Evolutionary conservation across 2,113 vertebrate genomes (phyloP).

Genomic region (Eira barbara): DNA sequence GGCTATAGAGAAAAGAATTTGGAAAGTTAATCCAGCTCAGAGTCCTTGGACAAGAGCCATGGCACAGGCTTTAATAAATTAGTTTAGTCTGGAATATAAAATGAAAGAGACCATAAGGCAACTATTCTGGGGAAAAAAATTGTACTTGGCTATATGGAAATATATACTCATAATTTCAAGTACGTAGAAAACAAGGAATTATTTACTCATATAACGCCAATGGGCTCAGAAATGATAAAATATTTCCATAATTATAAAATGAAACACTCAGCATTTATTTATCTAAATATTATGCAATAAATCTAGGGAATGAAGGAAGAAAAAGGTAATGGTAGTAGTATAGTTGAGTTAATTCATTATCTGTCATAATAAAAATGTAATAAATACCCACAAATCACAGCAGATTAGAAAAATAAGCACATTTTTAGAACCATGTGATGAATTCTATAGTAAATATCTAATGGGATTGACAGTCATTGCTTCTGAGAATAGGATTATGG

Average conservation of each 20-base stretch:
- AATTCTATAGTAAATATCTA: not conserved
- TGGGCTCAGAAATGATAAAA: not conserved
- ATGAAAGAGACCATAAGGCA: not conserved
- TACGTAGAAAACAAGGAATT: not conserved
- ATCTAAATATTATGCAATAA: not conserved
- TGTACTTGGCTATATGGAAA: not conserved
- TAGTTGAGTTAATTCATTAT: not conserved
- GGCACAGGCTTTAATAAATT: not conserved
- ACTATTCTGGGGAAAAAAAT: not conserved
- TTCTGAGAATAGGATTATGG: not conserved
- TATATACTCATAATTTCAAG: not conserved
- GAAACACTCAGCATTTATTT: not conserved
- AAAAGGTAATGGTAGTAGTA: not conserved
- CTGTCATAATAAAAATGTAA: not conserved
- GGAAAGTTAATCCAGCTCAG: not conserved
- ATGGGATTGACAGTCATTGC: accelerated
- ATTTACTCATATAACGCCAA: not conserved
- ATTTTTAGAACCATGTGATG: not conserved
- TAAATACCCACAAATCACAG: not conserved
- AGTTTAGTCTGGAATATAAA: not conserved
- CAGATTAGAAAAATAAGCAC: not conserved
- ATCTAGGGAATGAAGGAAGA: not conserved
- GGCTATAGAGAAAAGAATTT: not conserved
- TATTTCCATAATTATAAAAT: not conserved
- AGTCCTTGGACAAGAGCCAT: not conserved